phyloP scores from a whole-genome alignment of 2,797 vertebrate species.

The Furcifer pardalis region DNA sequence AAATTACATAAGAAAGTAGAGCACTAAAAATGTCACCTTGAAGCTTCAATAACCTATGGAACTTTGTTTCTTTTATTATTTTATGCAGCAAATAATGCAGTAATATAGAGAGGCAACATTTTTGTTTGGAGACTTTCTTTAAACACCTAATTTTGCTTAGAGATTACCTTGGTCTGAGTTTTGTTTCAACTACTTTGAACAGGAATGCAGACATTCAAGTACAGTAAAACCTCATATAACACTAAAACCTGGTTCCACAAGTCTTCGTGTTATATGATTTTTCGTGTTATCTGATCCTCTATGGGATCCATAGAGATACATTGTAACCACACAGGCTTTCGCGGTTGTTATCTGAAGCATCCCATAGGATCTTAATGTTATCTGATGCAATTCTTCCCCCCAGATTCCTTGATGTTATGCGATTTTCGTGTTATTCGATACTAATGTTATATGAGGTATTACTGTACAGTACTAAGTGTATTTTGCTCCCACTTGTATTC shows the following conservation, averaged over 20 bases:
- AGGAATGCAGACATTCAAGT: constrained; percentile 70
- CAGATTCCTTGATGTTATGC: no score
- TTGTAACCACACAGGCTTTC: no score
- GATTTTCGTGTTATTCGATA: no score
- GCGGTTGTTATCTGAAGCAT: no score
- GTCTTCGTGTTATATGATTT: no score
- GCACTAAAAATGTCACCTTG: constrained; percentile 67
- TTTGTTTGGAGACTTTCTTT: constrained; percentile 53
- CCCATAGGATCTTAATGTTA: no score
- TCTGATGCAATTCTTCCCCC: no score
- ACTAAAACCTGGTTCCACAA: no score
- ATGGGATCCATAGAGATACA: no score
- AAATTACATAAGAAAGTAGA: constrained; percentile 71
- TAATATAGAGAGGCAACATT: constrained; percentile 64
- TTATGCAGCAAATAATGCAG: constrained; percentile 67
- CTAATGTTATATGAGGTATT: no score
- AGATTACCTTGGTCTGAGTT: constrained; percentile 54
- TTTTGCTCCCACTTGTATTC: constrained; percentile 26
- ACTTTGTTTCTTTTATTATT: constrained; percentile 56
- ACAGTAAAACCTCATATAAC: no score
- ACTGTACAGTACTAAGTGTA: constrained; percentile 22
- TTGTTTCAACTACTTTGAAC: constrained; percentile 63
- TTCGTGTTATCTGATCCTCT: no score
- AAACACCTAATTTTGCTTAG: constrained; percentile 26
- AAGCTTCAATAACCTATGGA: constrained; percentile 67